Percentiles rank a stretch among this genome's conserved stretches.
These are phyloP conservation scores for Drosophila mojavensis DNA, from an alignment of 1,140 invertebrate genomes.

Conservation along the genomic window DNA sequence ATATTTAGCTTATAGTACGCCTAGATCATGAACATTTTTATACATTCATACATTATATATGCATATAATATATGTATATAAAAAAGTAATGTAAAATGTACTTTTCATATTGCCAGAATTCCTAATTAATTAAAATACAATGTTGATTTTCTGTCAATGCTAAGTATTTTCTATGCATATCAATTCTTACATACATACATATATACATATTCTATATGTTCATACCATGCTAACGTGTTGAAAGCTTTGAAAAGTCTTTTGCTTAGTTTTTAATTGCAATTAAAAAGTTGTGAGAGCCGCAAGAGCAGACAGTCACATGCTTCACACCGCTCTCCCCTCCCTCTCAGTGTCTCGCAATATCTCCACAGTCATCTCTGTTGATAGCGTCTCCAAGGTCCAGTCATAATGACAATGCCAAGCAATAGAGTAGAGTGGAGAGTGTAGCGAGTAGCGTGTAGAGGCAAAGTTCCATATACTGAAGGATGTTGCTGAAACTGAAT, in stretches of 20 bases:
- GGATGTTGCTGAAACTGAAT: conserved; percentile 46
- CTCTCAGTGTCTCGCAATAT: too few species aligned
- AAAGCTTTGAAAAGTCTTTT: conserved; percentile 49
- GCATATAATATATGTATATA: too few species aligned
- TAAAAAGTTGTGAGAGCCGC: conserved; percentile 61
- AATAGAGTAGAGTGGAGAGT: background rate
- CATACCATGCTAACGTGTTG: background rate
- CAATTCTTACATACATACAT: background rate
- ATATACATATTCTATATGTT: background rate
- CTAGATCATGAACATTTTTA: too few species aligned
- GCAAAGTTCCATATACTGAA: background rate
- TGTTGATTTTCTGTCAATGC: too few species aligned
- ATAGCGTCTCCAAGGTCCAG: conserved; percentile 61
- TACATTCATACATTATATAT: too few species aligned
- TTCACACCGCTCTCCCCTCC: background rate
- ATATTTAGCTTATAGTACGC: too few species aligned
- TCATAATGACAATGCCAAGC: conserved; percentile 67
- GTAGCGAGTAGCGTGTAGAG: too few species aligned
- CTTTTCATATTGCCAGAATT: too few species aligned
- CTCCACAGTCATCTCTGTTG: conserved; percentile 6
- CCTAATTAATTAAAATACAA: too few species aligned
- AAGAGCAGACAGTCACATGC: conserved; percentile 7
- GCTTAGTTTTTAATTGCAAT: conserved; percentile 80
- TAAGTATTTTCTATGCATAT: too few species aligned
- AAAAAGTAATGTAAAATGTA: too few species aligned